Evolutionary conservation across 2,888 invertebrate genomes (phyloP).

Genomic region (Polymixis lichenea): DNA sequence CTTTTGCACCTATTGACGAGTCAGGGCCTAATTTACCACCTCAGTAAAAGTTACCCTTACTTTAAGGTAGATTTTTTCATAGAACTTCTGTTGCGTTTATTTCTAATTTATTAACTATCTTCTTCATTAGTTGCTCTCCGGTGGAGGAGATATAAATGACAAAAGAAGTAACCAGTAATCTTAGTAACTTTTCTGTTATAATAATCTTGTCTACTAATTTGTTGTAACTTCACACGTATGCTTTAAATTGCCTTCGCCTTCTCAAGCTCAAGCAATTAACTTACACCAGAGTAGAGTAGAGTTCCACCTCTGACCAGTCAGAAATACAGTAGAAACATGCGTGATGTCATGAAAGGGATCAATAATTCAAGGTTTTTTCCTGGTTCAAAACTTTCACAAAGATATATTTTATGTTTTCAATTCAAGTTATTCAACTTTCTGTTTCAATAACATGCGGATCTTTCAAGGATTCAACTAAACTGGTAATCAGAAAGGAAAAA

Average conservation of each 20-base stretch:
- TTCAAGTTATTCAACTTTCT: conserved; percentile 13
- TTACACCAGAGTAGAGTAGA: background rate
- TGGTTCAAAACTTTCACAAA: background rate
- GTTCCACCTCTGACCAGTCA: background rate
- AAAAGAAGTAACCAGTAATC: background rate
- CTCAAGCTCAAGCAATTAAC: background rate
- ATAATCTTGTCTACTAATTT: background rate
- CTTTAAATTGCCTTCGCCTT: background rate
- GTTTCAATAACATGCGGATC: conserved; percentile 16
- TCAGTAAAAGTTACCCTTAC: background rate
- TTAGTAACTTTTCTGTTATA: background rate
- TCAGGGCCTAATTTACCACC: background rate
- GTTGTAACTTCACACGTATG: background rate
- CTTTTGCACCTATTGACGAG: background rate
- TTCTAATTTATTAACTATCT: background rate
- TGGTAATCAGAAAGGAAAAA: background rate
- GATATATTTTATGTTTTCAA: background rate
- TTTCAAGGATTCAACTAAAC: background rate
- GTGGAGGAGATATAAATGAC: background rate
- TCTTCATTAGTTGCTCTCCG: background rate
- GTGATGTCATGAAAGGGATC: background rate
- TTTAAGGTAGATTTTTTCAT: background rate
- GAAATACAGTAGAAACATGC: background rate
- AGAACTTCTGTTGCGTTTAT: background rate
- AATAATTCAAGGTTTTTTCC: background rate